Conservation (phyloP, 2,888 invertebrate species). For the Deroplatys truncata region DNA sequence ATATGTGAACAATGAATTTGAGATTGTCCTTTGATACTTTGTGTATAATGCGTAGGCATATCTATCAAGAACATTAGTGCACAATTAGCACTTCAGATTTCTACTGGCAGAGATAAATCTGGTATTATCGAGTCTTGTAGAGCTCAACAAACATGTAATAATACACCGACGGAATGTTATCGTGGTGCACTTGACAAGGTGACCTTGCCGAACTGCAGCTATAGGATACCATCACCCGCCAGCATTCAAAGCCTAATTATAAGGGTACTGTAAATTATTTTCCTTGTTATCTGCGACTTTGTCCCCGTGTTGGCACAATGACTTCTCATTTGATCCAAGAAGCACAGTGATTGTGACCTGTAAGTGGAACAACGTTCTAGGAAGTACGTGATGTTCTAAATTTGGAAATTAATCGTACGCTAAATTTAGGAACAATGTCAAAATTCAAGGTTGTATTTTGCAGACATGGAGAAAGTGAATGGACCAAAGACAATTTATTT, state of each 20-base stretch:
- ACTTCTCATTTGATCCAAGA: not conserved
- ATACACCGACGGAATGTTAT: no score
- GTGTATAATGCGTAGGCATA: no score
- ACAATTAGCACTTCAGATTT: no score
- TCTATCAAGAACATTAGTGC: no score
- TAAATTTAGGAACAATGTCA: conserved; percentile 36
- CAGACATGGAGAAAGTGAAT: conserved; percentile 71
- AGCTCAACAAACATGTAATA: no score
- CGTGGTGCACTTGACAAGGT: not conserved
- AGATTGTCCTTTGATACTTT: no score
- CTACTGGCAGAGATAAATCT: no score
- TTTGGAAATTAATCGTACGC: conserved; percentile 40
- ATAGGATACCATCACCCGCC: not conserved
- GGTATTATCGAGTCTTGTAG: no score
- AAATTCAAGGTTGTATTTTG: conserved; percentile 64
- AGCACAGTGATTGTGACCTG: not conserved
- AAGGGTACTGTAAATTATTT: not conserved
- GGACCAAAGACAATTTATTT: conserved; percentile 69
- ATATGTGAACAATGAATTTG: no score
- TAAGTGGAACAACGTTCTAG: not conserved
- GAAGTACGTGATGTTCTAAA: not conserved
- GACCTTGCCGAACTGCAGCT: not conserved
- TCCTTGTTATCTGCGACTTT: not conserved
- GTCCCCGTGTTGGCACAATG: not conserved
- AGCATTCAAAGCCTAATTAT: not conserved